Evolutionary conservation across 2,888 invertebrate species (phyloP), one percentile per base, ranked within the genome.

Genomic region (Noctua pronuba): DNA sequence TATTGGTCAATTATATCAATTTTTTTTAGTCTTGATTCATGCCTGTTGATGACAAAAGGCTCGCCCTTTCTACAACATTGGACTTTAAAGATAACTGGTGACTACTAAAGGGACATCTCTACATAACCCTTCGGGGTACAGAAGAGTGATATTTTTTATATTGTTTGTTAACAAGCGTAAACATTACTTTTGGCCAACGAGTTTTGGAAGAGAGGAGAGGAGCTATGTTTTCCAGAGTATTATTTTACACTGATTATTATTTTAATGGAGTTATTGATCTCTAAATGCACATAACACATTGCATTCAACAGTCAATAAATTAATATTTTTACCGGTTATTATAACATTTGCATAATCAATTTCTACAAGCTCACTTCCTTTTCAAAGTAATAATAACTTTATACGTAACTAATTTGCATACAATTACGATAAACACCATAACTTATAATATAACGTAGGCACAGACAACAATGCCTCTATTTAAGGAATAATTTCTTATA

Each of bases 341-440:
- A 2, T 38, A 10, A 46, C 6, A 68, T 71, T 72, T 44, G 58
- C 82, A 79, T 73, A 70, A 71, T 71, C 41, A 62, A 41, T 82
- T 75, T 58, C 28, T 38, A 64, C 41, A 58, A 52, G 16, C 73
- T 31, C 28, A 62, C 62, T 82, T 82, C 66, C 75, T 80, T 74
- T 71, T 64, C 38, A 62, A 41, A n/a, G 41, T 38, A 52, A 44
- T 80, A 28, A 16, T 16, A 44, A 67, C 16, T 68, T 58, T 58
- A 69, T 66, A 66, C 52, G 21, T 58, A 85, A 80, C 28, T 68
- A 55, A 72, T 80, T 75, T n/a, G 7, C 52, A 80, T 80, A 81
- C 58, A 83, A 80, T 82, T 74, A 80, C 49, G n/a, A 55, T 60
- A 46, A 58, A 72, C 16, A 46, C 18, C 10, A n/a, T n/a, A 58